These are phyloP conservation scores for Strix uralensis DNA, from an alignment of 2,113 vertebrate genomes.

Conservation along the genomic window DNA sequence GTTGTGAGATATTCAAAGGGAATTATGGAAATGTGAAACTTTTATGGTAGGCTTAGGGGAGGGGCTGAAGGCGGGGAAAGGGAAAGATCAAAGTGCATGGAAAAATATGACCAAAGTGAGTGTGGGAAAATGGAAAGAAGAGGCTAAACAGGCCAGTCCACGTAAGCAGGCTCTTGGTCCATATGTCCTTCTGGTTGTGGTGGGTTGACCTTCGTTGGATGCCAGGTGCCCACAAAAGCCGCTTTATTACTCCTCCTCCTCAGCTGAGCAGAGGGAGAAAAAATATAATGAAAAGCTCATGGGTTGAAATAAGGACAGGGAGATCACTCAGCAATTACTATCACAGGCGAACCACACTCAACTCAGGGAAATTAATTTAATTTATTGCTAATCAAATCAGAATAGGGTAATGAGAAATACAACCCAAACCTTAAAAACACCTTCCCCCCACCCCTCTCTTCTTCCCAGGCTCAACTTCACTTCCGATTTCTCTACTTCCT, in stretches of 20 bases:
- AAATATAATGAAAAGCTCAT: background rate
- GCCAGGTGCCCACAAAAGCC: fast-evolving
- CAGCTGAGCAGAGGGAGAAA: background rate
- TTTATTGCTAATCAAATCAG: background rate
- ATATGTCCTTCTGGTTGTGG: background rate
- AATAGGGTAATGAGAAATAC: background rate
- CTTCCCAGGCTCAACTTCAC: background rate
- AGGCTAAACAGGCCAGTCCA: background rate
- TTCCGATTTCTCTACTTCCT: background rate
- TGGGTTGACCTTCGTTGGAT: background rate
- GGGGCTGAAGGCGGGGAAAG: background rate
- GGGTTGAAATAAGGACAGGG: background rate
- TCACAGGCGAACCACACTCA: background rate
- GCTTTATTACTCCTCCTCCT: background rate
- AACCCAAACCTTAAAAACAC: background rate
- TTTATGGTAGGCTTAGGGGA: background rate
- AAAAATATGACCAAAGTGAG: background rate
- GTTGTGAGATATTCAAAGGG: background rate
- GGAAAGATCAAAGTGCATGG: background rate
- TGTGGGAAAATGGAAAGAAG: background rate
- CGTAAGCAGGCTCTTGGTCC: background rate
- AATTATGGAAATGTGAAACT: background rate
- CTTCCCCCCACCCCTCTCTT: background rate
- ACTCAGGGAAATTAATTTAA: background rate
- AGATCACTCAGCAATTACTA: background rate